phyloP scores from a whole-genome alignment of 2,888 invertebrate species.

The Prosapia bicincta region DNA sequence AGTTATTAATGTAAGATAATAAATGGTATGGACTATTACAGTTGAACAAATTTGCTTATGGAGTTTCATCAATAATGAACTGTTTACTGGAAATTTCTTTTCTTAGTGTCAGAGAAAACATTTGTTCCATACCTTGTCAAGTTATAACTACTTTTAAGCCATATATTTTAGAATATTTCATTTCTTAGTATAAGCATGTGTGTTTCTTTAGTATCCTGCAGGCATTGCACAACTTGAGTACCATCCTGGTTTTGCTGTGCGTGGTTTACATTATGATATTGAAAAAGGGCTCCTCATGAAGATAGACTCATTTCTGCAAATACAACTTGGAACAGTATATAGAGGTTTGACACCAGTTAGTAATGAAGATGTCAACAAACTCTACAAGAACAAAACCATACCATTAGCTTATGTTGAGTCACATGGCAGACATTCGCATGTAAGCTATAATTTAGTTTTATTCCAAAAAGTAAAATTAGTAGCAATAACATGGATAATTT shows the following conservation, averaged over 20 bases:
- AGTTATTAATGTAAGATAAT: no score
- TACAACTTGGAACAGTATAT: slow-evolving; percentile 93
- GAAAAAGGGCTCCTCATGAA: slow-evolving; percentile 91
- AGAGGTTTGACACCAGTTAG: slow-evolving; percentile 76
- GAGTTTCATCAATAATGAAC: no score
- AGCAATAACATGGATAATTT: no score
- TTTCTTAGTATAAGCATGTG: slow-evolving; percentile 22
- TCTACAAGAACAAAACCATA: slow-evolving; percentile 83
- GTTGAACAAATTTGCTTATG: no score
- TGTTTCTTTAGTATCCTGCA: slow-evolving; percentile 40
- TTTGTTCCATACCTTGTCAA: no score
- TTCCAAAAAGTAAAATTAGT: no score
- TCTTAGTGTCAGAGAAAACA: no score
- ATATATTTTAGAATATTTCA: slow-evolving; percentile 25
- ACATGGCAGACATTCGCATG: slow-evolving; percentile 65
- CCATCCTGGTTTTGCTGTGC: slow-evolving; percentile 89
- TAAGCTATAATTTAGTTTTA: slow-evolving; percentile 45
- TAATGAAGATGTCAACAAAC: slow-evolving; percentile 76
- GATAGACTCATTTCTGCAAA: slow-evolving; percentile 94
- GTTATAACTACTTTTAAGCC: no score
- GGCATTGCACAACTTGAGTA: slow-evolving; percentile 70
- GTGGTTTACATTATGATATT: slow-evolving; percentile 98
- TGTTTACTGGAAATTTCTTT: no score
- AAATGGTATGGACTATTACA: no score
- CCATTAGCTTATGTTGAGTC: slow-evolving; percentile 87